Evolutionary conservation across 2,797 vertebrate species (phyloP), one percentile per base, ranked within the genome.

Genomic region (Zonotrichia albicollis): DNA sequence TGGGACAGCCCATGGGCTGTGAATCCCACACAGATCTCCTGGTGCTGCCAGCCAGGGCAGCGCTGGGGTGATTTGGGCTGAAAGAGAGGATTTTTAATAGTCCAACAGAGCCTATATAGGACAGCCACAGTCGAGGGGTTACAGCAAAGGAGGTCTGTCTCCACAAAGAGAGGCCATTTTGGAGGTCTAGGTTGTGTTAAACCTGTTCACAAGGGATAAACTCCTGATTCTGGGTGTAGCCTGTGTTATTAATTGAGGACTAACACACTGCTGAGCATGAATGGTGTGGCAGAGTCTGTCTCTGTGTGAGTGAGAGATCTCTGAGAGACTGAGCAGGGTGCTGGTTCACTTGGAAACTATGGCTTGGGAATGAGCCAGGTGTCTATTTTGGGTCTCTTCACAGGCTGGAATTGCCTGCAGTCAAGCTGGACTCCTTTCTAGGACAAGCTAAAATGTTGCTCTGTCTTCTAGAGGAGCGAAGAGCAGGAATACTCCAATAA

Each of bases 281-380:
- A 68, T 25, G 19, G 89, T 1, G 38, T 4, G 11, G 60, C 53
- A 87, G 77, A 84, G 40, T 19, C 83, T 70, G 43, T 34, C 74
- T 81, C 51, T 67, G 50, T n/a, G 40, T 53, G 45, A 94, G 57
- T 38, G 83, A 87, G 74, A 77, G 75, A 54, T 68, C 0, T 0
- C 67, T 45, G 58, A 74, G 75, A 21, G 78, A 19, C 29, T 51
- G 78, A 93, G 78, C 74, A 53, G 74, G 46, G 92, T 87, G 81
- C 55, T 85, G 73, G 75, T 92, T 95, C 92, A 81, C 89, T 87
- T 92, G 89, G 89, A 95, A 95, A 87, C 90, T 95, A 76, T 90
- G 92, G 87, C 74, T 85, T 91, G 89, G 71, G 77, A 51, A 32
- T 4, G 64, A 96, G 94, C 93, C 91, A 94, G 83, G 61, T 25